These are phyloP conservation scores for Lacerta bilineata DNA, from an alignment of 2,797 vertebrate genomes.

Conservation along the genomic window DNA sequence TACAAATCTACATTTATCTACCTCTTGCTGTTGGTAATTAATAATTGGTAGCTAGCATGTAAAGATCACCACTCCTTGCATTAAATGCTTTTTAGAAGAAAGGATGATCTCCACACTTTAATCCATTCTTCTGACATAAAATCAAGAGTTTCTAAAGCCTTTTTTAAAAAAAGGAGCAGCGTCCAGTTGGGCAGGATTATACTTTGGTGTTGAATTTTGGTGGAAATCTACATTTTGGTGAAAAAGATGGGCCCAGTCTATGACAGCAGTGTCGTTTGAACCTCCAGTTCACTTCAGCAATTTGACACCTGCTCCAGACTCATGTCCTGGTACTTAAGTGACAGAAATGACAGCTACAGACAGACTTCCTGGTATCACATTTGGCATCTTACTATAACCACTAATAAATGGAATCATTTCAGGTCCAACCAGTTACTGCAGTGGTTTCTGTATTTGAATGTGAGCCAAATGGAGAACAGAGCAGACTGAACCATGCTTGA, in stretches of 20 bases:
- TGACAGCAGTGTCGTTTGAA: neutral
- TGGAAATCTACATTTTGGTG: neutral
- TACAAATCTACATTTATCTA: neutral
- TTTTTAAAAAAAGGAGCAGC: neutral
- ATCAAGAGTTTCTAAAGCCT: neutral
- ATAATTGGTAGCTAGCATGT: neutral
- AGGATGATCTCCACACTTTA: neutral
- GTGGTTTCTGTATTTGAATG: conserved; percentile 14
- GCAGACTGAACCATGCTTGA: neutral
- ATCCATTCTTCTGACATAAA: neutral
- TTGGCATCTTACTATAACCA: conserved; percentile 21
- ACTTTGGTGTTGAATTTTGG: neutral
- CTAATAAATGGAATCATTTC: conserved; percentile 13
- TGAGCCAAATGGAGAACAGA: neutral
- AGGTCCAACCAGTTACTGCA: conserved; percentile 45
- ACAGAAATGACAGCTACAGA: neutral
- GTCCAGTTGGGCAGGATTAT: neutral
- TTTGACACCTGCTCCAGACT: neutral
- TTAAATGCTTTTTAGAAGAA: conserved; percentile 7
- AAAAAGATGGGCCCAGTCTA: neutral
- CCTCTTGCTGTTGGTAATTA: neutral
- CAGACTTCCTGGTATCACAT: neutral
- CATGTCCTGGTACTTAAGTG: neutral
- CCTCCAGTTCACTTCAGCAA: neutral
- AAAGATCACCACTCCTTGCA: neutral